Percentiles rank a stretch among this genome's conserved stretches.
phyloP scores from a whole-genome alignment of 2,113 vertebrate genomes.

The Sus scrofa region DNA sequence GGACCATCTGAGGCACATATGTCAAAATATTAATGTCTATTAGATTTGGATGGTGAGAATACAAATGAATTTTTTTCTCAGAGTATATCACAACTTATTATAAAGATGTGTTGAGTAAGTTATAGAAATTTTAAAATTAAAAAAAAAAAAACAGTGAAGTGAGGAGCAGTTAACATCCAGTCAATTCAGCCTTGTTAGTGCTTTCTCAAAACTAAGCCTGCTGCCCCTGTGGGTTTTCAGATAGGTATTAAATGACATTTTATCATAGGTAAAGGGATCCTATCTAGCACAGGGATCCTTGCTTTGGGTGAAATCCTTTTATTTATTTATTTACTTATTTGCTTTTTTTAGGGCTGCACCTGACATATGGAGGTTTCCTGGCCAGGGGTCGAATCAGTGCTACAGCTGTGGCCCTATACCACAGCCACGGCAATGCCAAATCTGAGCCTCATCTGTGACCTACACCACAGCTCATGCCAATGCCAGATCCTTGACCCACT shows the following conservation, averaged over 20 bases:
- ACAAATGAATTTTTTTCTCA: constrained; percentile 38
- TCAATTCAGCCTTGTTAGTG: neutral
- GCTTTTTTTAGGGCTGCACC: too few relatives aligned
- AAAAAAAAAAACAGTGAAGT: neutral
- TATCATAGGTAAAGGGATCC: neutral
- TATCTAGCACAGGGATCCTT: neutral
- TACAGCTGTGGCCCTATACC: too few relatives aligned
- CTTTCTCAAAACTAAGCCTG: neutral
- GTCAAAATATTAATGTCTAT: constrained; percentile 56
- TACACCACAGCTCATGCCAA: too few relatives aligned
- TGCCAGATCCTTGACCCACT: too few relatives aligned
- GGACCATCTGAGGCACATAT: neutral
- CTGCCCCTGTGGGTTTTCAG: neutral
- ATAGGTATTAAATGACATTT: neutral
- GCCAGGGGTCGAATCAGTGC: too few relatives aligned
- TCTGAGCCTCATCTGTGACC: too few relatives aligned
- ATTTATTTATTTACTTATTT: neutral
- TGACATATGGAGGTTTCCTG: too few relatives aligned
- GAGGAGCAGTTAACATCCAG: neutral
- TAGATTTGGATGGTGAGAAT: constrained; percentile 30
- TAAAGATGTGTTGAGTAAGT: constrained; percentile 18
- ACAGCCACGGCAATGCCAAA: too few relatives aligned
- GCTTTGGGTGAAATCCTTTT: constrained; percentile 11
- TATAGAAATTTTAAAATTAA: neutral
- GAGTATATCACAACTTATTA: constrained; percentile 45